Evolutionary conservation across 2,888 invertebrate species (phyloP).

Genomic region (Pinctada fucata): DNA sequence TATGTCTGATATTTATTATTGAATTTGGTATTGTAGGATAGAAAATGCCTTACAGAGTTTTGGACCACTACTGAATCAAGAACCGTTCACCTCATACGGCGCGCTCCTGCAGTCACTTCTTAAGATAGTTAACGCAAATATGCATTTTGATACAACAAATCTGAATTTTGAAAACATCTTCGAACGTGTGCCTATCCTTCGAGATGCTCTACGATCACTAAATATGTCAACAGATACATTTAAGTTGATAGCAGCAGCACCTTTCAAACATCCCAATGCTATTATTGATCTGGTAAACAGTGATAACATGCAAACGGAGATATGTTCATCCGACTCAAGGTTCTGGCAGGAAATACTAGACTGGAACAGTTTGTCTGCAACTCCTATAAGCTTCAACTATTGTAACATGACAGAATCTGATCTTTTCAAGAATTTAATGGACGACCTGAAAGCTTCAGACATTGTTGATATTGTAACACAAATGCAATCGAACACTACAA

Average conservation of each 20-base stretch:
- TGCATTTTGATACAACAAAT: constrained; percentile 42
- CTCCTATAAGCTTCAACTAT: constrained; percentile 38
- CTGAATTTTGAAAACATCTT: constrained; percentile 47
- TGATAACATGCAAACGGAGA: constrained; percentile 17
- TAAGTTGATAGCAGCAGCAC: constrained; percentile 43
- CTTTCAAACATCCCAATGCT: constrained; percentile 44
- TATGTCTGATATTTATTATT: too few relatives aligned
- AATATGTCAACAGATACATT: constrained; percentile 44
- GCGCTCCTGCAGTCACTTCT: constrained; percentile 46
- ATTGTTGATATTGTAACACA: not conserved
- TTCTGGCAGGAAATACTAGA: constrained; percentile 40
- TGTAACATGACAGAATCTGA: constrained; percentile 41
- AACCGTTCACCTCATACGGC: constrained; percentile 43
- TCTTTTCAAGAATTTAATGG: constrained; percentile 32
- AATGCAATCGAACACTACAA: constrained; percentile 7
- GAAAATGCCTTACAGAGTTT: constrained; percentile 29
- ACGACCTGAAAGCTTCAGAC: constrained; percentile 36
- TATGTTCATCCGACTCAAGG: constrained; percentile 34
- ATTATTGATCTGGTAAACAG: constrained; percentile 41
- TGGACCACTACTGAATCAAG: constrained; percentile 37
- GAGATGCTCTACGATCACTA: constrained; percentile 43
- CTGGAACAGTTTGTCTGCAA: constrained; percentile 32
- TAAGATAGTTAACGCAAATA: constrained; percentile 44
- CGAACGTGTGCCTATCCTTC: constrained; percentile 43
- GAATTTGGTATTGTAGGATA: constrained; percentile 11